Conservation (phyloP, 2,888 invertebrate species). For the Micoletzkya japonica region DNA sequence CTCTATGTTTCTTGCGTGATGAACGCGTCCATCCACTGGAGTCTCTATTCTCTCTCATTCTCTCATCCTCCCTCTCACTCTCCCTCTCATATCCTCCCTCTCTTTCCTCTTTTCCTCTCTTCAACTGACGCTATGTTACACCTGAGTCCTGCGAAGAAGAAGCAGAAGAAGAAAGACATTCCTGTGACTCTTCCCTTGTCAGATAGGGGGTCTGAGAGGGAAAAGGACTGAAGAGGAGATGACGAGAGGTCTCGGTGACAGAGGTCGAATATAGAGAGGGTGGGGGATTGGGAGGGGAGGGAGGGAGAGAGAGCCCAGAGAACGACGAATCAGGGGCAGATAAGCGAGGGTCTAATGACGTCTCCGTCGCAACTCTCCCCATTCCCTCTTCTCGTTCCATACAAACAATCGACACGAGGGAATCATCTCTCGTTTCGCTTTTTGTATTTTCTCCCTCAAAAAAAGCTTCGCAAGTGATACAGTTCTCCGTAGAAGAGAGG, state of each 20-base stretch:
- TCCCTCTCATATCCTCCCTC: constrained; percentile 6
- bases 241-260: not conserved
- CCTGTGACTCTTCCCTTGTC: not conserved
- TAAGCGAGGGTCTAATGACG: no score
- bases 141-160: not conserved
- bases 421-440: no score
- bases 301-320: not conserved
- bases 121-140: not conserved
- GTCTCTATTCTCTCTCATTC: not conserved
- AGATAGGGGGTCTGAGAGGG: not conserved
- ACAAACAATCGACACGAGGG: no score
- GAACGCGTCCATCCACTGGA: no score
- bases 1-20: no score
- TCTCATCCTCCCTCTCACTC: not conserved
- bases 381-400: no score
- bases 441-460: no score
- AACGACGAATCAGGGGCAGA: no score
- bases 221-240: not conserved
- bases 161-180: not conserved
- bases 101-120: not conserved
- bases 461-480: no score
- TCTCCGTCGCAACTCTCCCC: no score
- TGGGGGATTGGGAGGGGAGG: not conserved
- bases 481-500: no score
- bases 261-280: not conserved